Base-by-base conservation (phyloP, 2,888 invertebrate genomes). In the Melanostoma mellinum region DNA sequence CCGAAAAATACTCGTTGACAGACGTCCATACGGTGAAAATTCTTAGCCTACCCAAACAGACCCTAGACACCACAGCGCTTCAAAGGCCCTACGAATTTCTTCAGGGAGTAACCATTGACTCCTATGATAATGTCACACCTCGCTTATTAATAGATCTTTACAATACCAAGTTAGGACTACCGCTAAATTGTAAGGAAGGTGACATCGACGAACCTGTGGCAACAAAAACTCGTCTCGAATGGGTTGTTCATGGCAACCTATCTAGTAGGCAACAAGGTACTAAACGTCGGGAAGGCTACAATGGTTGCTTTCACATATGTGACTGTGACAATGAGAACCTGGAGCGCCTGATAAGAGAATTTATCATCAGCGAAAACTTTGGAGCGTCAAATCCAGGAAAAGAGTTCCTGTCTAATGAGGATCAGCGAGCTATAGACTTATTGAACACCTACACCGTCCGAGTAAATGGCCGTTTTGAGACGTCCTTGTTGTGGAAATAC, bases 1-100 rank as follows among this genome's bases (percentile, higher is more conserved):
- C 36, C 3, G n/a, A 55, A 35, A 4, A 10, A 10, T 36, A 36
- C n/a, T 10, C 2, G 3, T 20, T 55, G 5, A 33, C 20, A 6
- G 36, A 55, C 10, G 55, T 55, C 10, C 55, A 55, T 20, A 55
- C 55, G 1, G 55, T 55, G 6, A 6, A 55, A 6, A 36, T 20
- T 35, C 35, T 55, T 9, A 10, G 4, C 4, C 55, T 55, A 5
- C 55, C 55, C 6, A 4, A n/a, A 9, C 53, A 55, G 36, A 10
- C 55, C 4, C 6, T 55, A n/a, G 10, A 55, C 5, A 5, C 6
- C 6, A 36, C 33, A 8, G 5, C 4, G 4, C 6, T 55, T 6
- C 8, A 56, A 2, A n/a, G 40, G 3, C 30, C 3, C 4, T 56
- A 38, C 6, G 38, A 6, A 3, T 9, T 40, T 5, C 40, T 56